Base-by-base conservation (phyloP, 2,888 invertebrate genomes). In the Bombylius discolor region DNA sequence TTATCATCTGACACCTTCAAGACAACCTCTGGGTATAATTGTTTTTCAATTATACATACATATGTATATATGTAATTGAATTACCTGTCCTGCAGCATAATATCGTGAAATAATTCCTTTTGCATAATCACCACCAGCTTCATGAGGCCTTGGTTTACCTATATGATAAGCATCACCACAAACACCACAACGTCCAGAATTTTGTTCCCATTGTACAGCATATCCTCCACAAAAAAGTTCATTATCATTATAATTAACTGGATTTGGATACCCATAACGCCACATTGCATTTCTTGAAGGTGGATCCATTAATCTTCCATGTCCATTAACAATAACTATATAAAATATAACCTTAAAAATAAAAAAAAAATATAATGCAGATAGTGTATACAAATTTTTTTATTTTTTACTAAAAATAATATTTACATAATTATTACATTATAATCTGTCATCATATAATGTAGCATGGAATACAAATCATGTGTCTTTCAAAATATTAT, bases 251-350 rank as follows among this genome's bases (percentile, higher is more conserved):
- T 93, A 95, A 75, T 95, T 92, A 58, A 90, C 89, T 4, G 94
- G 91, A 75, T 89, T 93, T n/a, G 89, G 87, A 74, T 87, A 95
- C 1, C 95, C 95, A 68, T 89, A 89, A 58, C 95, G 79, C 95
- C 95, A 96, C 92, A 94, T 93, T 51, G 89, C 86, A 76, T 94
- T 92, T 58, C 95, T 79, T 0, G 92, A 87, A 4, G 95, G 94
- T 0, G 95, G 95, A 71, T 94, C 90, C 87, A 93, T 89, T 59
- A 95, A 76, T 47, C 93, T 77, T 5, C 94, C 94, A 76, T 92
- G 92, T 9, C 87, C 87, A 61, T 77, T 74, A 1, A 83, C 85
- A 7, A 58, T 52, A 39, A 52, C 23, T 32, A 49, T 33, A 46
- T 39, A 52, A 50, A 34, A 53, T 49, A 56, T 55, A 55, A 59